A percentile compares a stretch with the other conserved stretches of the same genome.
Evolutionary conservation across 2,113 vertebrate species (phyloP).

Genomic region (Phoxinus phoxinus): DNA sequence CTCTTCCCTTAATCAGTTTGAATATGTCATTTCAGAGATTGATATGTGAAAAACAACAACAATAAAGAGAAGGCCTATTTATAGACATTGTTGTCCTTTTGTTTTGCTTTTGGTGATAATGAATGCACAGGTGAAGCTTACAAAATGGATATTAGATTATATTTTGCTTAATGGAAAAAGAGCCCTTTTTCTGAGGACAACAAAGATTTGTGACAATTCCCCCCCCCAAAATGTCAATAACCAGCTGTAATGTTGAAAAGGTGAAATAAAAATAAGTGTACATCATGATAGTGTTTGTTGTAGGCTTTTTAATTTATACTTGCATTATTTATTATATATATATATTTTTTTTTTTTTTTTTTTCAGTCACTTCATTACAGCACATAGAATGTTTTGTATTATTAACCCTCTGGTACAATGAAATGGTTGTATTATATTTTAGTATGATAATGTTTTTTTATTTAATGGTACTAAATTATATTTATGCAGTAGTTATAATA

Average conservation of each 20-base stretch:
- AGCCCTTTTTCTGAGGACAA: neutral
- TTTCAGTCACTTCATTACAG: neutral
- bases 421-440: too few species aligned
- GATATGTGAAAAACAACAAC: constrained; percentile 38
- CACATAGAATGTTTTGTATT: neutral
- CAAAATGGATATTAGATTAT: neutral
- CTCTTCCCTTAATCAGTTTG: constrained; percentile 26
- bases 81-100: constrained; percentile 40
- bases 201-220: neutral
- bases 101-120: neutral
- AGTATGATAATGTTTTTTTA: too few species aligned
- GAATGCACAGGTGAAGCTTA: neutral
- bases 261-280: neutral
- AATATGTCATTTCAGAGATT: constrained; percentile 38
- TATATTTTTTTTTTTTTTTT: too few species aligned
- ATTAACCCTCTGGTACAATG: too few species aligned
- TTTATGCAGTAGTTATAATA: too few species aligned
- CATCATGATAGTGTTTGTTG: neutral
- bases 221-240: neutral
- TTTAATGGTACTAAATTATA: too few species aligned
- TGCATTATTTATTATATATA: too few species aligned
- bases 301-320: neutral
- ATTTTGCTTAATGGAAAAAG: neutral
- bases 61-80: constrained; percentile 59
- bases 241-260: neutral